Evolutionary conservation across 2,113 vertebrate genomes (phyloP).

Genomic region (Turdus rufiventris): DNA sequence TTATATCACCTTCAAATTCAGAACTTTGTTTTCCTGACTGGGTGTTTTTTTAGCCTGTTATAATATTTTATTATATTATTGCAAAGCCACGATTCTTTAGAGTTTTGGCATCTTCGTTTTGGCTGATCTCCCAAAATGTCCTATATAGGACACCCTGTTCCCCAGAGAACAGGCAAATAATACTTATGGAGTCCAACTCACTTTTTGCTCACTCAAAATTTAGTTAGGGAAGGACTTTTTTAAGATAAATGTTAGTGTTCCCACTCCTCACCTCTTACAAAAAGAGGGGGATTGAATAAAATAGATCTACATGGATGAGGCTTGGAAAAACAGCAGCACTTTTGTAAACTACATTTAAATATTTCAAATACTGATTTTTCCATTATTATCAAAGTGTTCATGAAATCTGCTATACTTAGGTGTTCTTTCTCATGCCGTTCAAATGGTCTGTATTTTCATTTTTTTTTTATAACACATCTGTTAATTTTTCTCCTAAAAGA

Average conservation of each 20-base stretch:
- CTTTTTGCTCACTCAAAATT: background rate
- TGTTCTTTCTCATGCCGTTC: background rate
- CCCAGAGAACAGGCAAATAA: background rate
- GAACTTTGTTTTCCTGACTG: background rate
- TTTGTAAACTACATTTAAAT: background rate
- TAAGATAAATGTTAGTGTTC: slow-evolving; percentile 11
- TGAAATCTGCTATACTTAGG: background rate
- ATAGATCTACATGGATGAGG: background rate
- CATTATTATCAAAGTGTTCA: background rate
- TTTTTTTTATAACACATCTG: background rate
- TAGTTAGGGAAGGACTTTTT: background rate
- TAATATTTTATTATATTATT: slow-evolving; percentile 2
- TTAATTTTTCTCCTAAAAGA: background rate
- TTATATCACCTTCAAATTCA: slow-evolving; percentile 37
- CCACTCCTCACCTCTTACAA: slow-evolving; percentile 4
- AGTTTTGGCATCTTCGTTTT: slow-evolving; percentile 37
- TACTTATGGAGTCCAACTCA: background rate
- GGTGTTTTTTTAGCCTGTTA: background rate
- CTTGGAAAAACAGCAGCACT: slow-evolving; percentile 3
- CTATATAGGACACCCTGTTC: background rate
- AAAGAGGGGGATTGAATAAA: background rate
- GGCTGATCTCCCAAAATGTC: background rate
- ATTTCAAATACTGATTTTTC: background rate
- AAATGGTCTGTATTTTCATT: background rate
- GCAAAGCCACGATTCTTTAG: background rate